These are phyloP conservation scores for Leuciscus idus DNA, from an alignment of 2,113 vertebrate species.

Conservation along the genomic window DNA sequence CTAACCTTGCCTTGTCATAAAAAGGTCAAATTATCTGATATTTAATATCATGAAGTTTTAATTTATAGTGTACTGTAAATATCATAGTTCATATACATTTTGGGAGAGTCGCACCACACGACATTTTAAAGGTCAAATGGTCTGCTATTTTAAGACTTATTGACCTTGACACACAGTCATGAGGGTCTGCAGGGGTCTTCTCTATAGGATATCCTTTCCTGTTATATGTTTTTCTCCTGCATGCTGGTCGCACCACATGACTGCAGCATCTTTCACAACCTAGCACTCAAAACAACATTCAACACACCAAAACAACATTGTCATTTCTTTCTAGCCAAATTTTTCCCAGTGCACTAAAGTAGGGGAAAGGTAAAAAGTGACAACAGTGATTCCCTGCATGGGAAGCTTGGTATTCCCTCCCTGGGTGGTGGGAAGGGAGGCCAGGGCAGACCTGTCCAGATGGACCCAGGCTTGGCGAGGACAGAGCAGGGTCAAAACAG, in stretches of 20 bases:
- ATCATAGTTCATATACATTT: background rate
- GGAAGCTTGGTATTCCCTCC: conserved; percentile 26
- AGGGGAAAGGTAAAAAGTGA: conserved; percentile 46
- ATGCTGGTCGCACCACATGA: background rate
- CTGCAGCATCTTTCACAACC: background rate
- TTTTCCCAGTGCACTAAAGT: background rate
- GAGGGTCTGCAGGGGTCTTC: background rate
- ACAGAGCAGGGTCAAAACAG: conserved; percentile 80
- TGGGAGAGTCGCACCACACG: background rate
- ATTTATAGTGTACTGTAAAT: background rate
- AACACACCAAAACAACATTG: background rate
- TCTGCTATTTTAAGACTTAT: background rate
- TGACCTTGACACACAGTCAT: background rate
- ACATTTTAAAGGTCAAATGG: background rate
- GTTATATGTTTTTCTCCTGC: background rate
- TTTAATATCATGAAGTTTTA: background rate
- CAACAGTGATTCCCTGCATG: conserved; percentile 23
- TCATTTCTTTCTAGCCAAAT: background rate
- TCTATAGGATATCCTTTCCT: background rate
- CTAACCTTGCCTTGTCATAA: background rate
- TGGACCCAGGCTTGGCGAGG: conserved; percentile 77
- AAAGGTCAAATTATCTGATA: background rate
- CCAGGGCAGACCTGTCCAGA: conserved; percentile 72
- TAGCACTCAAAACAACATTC: background rate
- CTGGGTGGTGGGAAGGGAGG: conserved; percentile 52